Percentiles rank a stretch among this genome's conserved stretches.
These are phyloP conservation scores for Gambusia holbrooki DNA, from an alignment of 2,113 vertebrate genomes.

Conservation along the genomic window DNA sequence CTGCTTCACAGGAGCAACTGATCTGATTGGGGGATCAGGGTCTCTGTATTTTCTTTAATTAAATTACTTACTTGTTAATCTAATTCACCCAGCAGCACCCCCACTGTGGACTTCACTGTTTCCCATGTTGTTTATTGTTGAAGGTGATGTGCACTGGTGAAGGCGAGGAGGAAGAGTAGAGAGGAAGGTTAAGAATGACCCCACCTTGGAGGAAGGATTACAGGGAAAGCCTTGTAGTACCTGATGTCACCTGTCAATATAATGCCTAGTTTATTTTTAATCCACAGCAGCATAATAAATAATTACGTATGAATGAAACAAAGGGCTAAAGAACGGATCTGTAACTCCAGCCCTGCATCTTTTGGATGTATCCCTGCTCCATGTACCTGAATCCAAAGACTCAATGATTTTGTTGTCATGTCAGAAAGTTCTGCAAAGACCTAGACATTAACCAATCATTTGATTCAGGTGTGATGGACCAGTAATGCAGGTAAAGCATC, in stretches of 20 bases:
- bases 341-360: too few species aligned
- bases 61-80: constrained; percentile 20
- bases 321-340: too few species aligned
- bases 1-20: constrained; percentile 10
- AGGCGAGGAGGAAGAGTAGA: background rate
- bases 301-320: background rate
- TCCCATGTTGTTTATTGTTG: background rate
- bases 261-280: background rate
- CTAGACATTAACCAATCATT: too few species aligned
- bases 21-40: constrained; percentile 31
- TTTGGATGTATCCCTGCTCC: too few species aligned
- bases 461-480: too few species aligned
- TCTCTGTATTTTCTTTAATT: constrained; percentile 39
- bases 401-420: too few species aligned
- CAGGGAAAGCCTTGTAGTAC: too few species aligned
- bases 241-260: too few species aligned
- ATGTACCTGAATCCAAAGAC: too few species aligned
- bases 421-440: too few species aligned
- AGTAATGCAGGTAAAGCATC: background rate
- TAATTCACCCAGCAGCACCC: background rate
- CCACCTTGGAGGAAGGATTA: too few species aligned
- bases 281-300: background rate
- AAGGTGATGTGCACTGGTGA: background rate
- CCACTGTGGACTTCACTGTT: background rate
- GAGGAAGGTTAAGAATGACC: background rate